These are phyloP conservation scores for Hanleya hanleyi DNA, from an alignment of 2,888 invertebrate genomes.

Conservation along the genomic window DNA sequence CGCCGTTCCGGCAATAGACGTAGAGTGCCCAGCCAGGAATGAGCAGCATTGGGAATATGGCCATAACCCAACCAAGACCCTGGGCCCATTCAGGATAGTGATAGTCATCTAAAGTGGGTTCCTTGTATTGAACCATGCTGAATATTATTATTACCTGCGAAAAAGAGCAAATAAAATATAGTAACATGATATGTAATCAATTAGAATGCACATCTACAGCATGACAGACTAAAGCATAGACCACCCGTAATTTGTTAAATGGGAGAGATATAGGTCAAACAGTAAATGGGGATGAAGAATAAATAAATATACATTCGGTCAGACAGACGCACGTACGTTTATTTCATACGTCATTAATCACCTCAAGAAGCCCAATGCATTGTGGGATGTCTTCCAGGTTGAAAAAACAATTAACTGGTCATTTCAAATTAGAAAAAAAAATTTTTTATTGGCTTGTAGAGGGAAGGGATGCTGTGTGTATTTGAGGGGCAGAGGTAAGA, in stretches of 20 bases:
- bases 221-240: no score
- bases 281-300: no score
- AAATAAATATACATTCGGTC: no score
- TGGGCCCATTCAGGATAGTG: slow-evolving; percentile 67
- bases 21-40: slow-evolving; percentile 66
- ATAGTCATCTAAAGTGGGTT: slow-evolving; percentile 57
- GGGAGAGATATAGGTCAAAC: no score
- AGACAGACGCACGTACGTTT: no score
- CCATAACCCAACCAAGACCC: slow-evolving; percentile 70
- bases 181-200: not conserved
- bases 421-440: no score
- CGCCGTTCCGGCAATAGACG: slow-evolving; percentile 65
- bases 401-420: no score
- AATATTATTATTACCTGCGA: slow-evolving; percentile 61
- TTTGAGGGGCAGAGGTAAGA: not conserved
- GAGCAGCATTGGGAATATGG: slow-evolving; percentile 63
- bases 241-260: no score
- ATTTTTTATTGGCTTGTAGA: not conserved
- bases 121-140: slow-evolving; percentile 63
- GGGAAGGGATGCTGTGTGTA: not conserved
- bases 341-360: no score
- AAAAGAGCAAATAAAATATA: not conserved
- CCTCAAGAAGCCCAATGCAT: no score
- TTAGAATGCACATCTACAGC: no score
- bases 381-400: no score